Evolutionary conservation across 2,797 vertebrate genomes (phyloP).

Genomic region (Neomorphus geoffroyi): DNA sequence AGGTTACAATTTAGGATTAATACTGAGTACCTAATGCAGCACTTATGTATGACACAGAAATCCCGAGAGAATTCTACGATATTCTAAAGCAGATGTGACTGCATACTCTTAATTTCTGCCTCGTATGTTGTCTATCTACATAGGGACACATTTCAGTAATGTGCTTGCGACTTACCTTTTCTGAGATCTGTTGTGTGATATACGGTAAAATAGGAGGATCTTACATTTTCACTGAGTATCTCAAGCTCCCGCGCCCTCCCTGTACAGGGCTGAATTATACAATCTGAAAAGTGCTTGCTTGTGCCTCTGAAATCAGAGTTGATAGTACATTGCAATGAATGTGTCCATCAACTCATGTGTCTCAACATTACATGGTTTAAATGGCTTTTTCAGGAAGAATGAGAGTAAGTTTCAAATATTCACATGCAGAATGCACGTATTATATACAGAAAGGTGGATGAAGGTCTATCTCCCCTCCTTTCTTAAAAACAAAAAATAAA

Average conservation of each 20-base stretch:
- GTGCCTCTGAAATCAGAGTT: neutral
- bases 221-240: neutral
- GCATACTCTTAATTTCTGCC: neutral
- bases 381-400: neutral
- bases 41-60: neutral
- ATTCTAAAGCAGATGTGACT: neutral
- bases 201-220: neutral
- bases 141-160: neutral
- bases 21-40: neutral
- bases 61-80: neutral
- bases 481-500: neutral
- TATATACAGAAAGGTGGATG: neutral
- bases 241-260: neutral
- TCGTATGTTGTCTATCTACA: neutral
- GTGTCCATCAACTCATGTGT: neutral
- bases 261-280: neutral
- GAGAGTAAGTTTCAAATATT: neutral
- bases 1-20: conserved; percentile 19
- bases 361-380: neutral
- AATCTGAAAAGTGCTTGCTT: neutral
- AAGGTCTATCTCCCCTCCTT: neutral
- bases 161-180: neutral
- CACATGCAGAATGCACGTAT: neutral
- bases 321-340: neutral
- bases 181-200: neutral